A percentile compares a stretch with the other conserved stretches of the same genome.
Conservation (phyloP, 2,888 invertebrate genomes). For the Branchellion lobata region DNA sequence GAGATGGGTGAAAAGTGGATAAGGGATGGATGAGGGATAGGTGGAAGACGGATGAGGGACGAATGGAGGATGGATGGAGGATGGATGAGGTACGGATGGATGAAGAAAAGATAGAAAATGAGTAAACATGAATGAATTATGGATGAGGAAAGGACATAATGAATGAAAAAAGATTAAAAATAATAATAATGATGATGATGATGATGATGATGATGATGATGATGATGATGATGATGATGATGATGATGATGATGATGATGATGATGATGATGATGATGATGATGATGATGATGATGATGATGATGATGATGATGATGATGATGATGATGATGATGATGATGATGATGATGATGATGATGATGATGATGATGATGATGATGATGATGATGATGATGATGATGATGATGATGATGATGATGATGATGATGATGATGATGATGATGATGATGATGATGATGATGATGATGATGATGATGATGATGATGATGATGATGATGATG, state of each 20-base stretch:
- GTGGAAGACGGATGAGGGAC: too few species aligned
- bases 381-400: neutral
- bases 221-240: neutral
- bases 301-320: neutral
- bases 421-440: neutral
- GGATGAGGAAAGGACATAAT: too few species aligned
- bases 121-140: too few species aligned
- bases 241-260: neutral
- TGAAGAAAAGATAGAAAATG: too few species aligned
- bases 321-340: neutral
- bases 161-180: too few species aligned
- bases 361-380: neutral
- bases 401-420: slow-evolving; percentile 20
- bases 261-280: neutral
- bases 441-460: too few species aligned
- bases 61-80: too few species aligned
- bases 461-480: too few species aligned
- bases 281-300: slow-evolving; percentile 4
- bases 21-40: neutral
- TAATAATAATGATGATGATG: neutral
- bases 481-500: neutral
- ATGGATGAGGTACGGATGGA: neutral
- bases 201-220: neutral
- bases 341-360: neutral
- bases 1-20: too few species aligned